phyloP scores from a whole-genome alignment of 1,140 invertebrate genomes.

The Leptopilina boulardi region DNA sequence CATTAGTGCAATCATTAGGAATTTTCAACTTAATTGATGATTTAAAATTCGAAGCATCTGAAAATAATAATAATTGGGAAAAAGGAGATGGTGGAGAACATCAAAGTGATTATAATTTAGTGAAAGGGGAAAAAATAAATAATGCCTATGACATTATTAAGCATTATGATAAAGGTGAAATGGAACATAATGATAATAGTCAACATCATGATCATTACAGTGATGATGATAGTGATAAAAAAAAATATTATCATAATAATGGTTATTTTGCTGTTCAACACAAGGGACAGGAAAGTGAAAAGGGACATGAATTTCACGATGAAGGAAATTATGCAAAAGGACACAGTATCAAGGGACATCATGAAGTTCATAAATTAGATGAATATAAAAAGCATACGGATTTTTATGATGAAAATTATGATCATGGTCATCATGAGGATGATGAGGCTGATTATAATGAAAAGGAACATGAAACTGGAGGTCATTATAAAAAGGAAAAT shows the following conservation, averaged over 20 bases:
- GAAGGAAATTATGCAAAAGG: conserved; percentile 82
- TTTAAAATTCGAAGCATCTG: conserved; percentile 64
- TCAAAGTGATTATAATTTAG: conserved; percentile 75
- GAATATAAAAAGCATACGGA: conserved; percentile 84
- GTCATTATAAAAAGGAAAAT: conserved; percentile 85
- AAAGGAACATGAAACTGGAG: conserved; percentile 83
- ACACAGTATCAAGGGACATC: conserved; percentile 81
- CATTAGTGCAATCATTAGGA: conserved; percentile 38
- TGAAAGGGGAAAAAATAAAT: conserved; percentile 78
- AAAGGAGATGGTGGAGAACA: conserved; percentile 78
- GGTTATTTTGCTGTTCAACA: conserved; percentile 81
- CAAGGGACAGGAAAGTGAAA: conserved; percentile 79
- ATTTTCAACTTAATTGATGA: conserved; percentile 56
- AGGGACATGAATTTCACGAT: conserved; percentile 82
- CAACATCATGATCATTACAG: conserved; percentile 80
- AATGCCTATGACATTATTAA: conserved; percentile 79
- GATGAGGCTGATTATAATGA: conserved; percentile 86
- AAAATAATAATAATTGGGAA: conserved; percentile 67
- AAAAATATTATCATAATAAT: conserved; percentile 82
- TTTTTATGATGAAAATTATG: conserved; percentile 87
- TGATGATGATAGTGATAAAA: conserved; percentile 82
- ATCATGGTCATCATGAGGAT: conserved; percentile 87
- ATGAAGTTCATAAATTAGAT: conserved; percentile 83
- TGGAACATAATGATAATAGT: conserved; percentile 82
- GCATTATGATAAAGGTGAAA: conserved; percentile 80